These are phyloP conservation scores for Nyctalus aviator DNA, from an alignment of 2,797 vertebrate genomes.

Conservation along the genomic window DNA sequence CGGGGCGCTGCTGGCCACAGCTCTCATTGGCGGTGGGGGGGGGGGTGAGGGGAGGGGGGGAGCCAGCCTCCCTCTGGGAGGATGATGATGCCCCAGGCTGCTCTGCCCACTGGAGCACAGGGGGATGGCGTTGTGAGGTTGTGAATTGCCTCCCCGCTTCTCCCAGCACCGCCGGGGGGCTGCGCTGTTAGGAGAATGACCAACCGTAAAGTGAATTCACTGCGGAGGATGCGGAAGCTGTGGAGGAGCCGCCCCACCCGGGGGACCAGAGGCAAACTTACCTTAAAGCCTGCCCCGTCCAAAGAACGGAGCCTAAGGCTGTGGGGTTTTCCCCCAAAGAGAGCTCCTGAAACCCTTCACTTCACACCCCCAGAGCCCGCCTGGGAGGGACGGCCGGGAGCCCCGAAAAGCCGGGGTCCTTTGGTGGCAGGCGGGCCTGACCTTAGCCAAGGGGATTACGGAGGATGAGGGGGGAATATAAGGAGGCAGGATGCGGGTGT, in stretches of 20 bases:
- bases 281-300: neutral
- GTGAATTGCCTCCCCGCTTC: too few species aligned
- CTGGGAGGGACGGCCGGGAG: neutral
- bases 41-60: too few species aligned
- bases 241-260: too few species aligned
- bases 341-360: neutral
- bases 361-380: neutral
- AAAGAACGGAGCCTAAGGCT: neutral
- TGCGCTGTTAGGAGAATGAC: neutral
- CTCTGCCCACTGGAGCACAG: too few species aligned
- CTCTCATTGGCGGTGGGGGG: too few species aligned
- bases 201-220: accelerated
- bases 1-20: too few species aligned
- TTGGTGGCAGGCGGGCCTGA: accelerated
- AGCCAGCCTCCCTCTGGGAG: too few species aligned
- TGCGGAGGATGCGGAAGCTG: neutral
- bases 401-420: neutral
- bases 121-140: too few species aligned
- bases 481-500: too few species aligned
- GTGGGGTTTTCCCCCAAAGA: neutral
- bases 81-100: too few species aligned
- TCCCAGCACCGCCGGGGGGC: neutral
- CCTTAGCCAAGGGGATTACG: accelerated
- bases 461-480: accelerated
- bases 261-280: too few species aligned